Evolutionary conservation across 2,888 invertebrate genomes (phyloP).

Genomic region (Ecliptopera silaceata): DNA sequence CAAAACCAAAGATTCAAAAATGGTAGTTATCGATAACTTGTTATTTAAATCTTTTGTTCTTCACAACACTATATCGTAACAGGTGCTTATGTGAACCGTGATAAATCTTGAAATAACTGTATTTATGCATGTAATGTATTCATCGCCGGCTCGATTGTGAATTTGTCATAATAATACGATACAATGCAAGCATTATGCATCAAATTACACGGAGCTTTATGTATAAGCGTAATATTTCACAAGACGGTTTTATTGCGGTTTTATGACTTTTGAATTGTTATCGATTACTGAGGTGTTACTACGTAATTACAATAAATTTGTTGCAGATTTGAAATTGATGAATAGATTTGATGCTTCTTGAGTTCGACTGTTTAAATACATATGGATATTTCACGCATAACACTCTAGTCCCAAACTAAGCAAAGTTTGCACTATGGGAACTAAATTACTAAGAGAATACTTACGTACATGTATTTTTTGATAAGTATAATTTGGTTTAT

Average conservation of each 20-base stretch:
- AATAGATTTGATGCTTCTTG: no score
- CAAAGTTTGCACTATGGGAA: no score
- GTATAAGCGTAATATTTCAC: slow-evolving; percentile 6
- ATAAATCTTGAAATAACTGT: slow-evolving; percentile 24
- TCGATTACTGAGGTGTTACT: not conserved
- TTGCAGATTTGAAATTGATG: not conserved
- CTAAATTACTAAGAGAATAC: no score
- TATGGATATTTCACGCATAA: no score
- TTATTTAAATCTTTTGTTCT: not conserved
- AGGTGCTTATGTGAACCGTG: slow-evolving; percentile 1
- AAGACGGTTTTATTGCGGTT: slow-evolving; percentile 6
- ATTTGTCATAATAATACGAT: slow-evolving; percentile 17
- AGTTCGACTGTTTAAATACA: no score
- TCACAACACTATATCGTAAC: not conserved
- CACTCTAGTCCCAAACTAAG: no score
- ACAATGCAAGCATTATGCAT: slow-evolving; percentile 12
- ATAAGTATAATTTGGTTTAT: no score
- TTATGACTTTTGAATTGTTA: slow-evolving; percentile 1
- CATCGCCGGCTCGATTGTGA: slow-evolving; percentile 13
- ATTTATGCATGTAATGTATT: slow-evolving; percentile 15
- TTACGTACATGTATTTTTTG: no score
- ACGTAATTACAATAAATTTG: not conserved
- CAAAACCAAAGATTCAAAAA: not conserved
- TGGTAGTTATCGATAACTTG: not conserved
- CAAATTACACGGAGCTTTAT: slow-evolving; percentile 17